Conservation (phyloP, 1,140 invertebrate genomes). For the Helicorthomorpha holstii region DNA sequence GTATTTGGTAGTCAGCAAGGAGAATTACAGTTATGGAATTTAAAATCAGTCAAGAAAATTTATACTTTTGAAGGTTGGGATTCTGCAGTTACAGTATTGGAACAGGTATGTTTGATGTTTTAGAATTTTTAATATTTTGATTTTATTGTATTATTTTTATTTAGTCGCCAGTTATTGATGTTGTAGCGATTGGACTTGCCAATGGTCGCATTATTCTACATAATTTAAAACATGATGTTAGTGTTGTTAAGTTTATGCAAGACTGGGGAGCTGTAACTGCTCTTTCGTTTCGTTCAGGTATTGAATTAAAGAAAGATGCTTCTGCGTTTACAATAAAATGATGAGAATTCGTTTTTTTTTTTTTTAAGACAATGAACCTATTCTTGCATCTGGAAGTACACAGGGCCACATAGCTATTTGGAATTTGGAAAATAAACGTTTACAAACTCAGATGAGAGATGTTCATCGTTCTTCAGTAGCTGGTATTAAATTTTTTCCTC, state of each 20-base stretch:
- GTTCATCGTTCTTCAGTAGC: slow-evolving; percentile 58
- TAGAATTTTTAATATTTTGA: slow-evolving; percentile 3
- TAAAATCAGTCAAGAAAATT: slow-evolving; percentile 56
- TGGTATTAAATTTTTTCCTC: slow-evolving; percentile 62
- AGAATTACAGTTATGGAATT: slow-evolving; percentile 74
- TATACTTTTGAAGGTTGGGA: slow-evolving; percentile 66
- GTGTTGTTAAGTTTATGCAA: slow-evolving; percentile 68
- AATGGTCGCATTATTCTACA: slow-evolving; percentile 71
- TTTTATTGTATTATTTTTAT: slow-evolving; percentile 10
- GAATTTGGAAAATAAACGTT: slow-evolving; percentile 72
- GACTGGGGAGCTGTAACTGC: slow-evolving; percentile 78
- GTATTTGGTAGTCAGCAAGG: slow-evolving; percentile 83
- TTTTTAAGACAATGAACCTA: slow-evolving; percentile 29
- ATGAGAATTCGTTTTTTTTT: slow-evolving; percentile 1
- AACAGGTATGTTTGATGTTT: slow-evolving; percentile 30
- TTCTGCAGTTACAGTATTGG: slow-evolving; percentile 46
- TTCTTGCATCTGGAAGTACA: slow-evolving; percentile 67
- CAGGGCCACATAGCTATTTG: slow-evolving; percentile 69
- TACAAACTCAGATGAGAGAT: slow-evolving; percentile 50
- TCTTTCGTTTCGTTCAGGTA: slow-evolving; percentile 64
- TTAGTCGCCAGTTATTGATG: slow-evolving; percentile 68
- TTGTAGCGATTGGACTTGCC: slow-evolving; percentile 66
- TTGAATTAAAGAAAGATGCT: no score
- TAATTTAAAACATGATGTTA: slow-evolving; percentile 73
- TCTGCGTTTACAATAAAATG: neutral